These are phyloP conservation scores for Euplagia quadripunctaria DNA, from an alignment of 2,888 invertebrate species.

Conservation along the genomic window DNA sequence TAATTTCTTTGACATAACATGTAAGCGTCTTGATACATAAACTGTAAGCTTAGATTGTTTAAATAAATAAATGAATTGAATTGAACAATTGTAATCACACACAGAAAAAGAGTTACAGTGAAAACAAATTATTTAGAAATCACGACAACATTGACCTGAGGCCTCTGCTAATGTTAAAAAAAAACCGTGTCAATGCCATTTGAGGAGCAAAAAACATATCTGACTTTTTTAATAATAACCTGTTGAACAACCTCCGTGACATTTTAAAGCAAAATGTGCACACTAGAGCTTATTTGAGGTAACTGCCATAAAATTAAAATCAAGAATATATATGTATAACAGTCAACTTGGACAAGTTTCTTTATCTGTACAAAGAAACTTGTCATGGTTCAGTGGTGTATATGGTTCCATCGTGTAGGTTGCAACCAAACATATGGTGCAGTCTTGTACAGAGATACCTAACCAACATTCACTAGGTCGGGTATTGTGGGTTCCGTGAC, in stretches of 20 bases:
- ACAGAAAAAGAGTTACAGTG: not conserved
- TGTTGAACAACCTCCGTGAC: constrained; percentile 21
- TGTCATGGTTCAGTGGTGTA: too few species aligned
- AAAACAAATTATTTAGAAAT: constrained; percentile 38
- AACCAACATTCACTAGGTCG: not conserved
- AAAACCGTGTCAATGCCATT: constrained; percentile 70
- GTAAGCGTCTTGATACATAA: too few species aligned
- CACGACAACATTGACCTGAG: constrained; percentile 65
- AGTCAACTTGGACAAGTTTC: not conserved
- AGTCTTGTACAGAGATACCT: not conserved
- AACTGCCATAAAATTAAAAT: not conserved
- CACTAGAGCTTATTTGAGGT: not conserved
- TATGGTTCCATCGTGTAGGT: not conserved
- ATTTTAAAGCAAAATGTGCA: constrained; percentile 11
- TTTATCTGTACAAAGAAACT: not conserved
- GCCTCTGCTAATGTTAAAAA: constrained; percentile 52
- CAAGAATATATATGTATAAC: not conserved
- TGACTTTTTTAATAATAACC: constrained; percentile 31
- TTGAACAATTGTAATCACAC: too few species aligned
- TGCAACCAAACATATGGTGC: not conserved
- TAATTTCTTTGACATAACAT: too few species aligned
- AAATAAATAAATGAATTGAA: too few species aligned
- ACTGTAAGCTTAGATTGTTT: too few species aligned
- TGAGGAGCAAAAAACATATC: constrained; percentile 38
- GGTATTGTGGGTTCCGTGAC: not conserved